A percentile compares a stretch with the other conserved stretches of the same genome.
These are phyloP conservation scores for Sphinx pinastri DNA, from an alignment of 2,888 invertebrate species.

Conservation along the genomic window DNA sequence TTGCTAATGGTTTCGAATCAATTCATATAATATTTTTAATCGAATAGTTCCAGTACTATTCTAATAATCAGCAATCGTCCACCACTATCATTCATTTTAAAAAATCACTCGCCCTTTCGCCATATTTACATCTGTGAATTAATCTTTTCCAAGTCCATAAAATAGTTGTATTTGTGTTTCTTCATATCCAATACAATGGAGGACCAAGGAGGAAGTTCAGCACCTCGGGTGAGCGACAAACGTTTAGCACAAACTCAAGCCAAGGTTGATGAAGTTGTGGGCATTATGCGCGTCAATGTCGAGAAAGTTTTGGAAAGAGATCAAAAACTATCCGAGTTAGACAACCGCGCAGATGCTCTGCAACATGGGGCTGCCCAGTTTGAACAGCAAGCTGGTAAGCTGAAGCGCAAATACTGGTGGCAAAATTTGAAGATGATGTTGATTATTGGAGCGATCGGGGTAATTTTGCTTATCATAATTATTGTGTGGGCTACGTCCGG, in stretches of 20 bases:
- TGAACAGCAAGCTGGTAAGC: slow-evolving; percentile 97
- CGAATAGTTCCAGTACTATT: too few species aligned
- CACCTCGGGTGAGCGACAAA: slow-evolving; percentile 77
- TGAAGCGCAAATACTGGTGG: slow-evolving; percentile 98
- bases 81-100: slow-evolving; percentile 43
- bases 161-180: not conserved
- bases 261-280: slow-evolving; percentile 88
- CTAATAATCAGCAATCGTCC: too few species aligned
- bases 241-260: slow-evolving; percentile 82
- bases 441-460: slow-evolving; percentile 93
- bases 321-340: slow-evolving; percentile 96
- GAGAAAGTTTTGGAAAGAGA: slow-evolving; percentile 98
- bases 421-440: slow-evolving; percentile 99
- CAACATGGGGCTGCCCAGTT: slow-evolving; percentile 98
- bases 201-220: slow-evolving; percentile 79
- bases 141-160: slow-evolving; percentile 6
- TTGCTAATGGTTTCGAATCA: too few species aligned
- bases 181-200: slow-evolving; percentile 60
- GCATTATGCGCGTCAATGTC: slow-evolving; percentile 98
- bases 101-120: slow-evolving; percentile 39
- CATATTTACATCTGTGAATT: slow-evolving; percentile 44
- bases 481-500: slow-evolving; percentile 85
- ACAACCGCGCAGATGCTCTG: slow-evolving; percentile 97
- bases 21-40: too few species aligned
- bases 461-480: slow-evolving; percentile 92